Evolutionary conservation across 2,113 vertebrate genomes (phyloP).

Genomic region (Leptodactylus fuscus): DNA sequence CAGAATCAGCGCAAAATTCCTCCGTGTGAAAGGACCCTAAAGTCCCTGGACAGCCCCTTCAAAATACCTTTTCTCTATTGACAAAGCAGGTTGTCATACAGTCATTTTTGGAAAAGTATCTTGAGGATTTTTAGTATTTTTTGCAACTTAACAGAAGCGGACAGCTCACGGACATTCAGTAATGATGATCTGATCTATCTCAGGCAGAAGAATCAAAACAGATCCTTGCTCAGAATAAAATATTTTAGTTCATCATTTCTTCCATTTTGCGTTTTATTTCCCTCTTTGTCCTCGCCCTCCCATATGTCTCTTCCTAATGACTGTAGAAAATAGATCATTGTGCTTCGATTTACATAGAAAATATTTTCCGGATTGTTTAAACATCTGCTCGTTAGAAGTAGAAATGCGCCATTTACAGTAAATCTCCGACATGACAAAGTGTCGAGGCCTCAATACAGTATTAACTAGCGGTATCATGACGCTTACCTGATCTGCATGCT

Average conservation of each 20-base stretch:
- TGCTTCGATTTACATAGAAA: background rate
- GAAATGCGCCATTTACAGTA: background rate
- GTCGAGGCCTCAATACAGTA: background rate
- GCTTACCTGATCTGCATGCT: conserved; percentile 47
- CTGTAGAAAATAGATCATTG: background rate
- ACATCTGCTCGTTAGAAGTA: background rate
- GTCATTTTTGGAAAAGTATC: no score
- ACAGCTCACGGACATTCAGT: no score
- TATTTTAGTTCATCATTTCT: background rate
- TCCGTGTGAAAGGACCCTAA: no score
- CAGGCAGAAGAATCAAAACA: background rate
- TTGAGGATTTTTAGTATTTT: no score
- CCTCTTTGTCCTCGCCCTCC: background rate
- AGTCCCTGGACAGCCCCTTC: no score
- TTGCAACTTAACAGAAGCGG: no score
- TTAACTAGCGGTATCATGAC: background rate
- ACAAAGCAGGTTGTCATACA: no score
- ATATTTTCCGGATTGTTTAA: background rate
- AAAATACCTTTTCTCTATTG: no score
- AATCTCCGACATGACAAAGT: background rate
- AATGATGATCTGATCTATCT: no score
- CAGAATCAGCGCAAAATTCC: no score
- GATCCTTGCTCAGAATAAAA: background rate
- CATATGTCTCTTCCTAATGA: background rate
- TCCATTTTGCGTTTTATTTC: background rate